Base-by-base conservation (phyloP, 2,113 vertebrate species). In the Oryzias curvinotus region DNA sequence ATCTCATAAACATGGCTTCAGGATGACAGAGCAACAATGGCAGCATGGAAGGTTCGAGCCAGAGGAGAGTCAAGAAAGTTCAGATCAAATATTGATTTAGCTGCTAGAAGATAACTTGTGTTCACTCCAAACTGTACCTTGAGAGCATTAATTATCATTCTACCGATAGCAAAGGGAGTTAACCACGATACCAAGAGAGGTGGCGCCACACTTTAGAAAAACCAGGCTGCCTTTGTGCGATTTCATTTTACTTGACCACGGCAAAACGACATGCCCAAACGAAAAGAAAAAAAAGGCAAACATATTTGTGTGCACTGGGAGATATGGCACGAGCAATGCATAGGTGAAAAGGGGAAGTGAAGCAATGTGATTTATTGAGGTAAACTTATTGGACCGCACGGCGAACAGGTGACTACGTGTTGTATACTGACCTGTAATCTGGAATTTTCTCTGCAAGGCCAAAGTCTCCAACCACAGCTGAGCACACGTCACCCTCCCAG, bases 361-460 rank as follows among this genome's bases (percentile, higher is more conserved):
- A 70, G 62, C 71, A 73, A 59, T 59, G 55, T 13, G 17, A 57
- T 80, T 69, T 64, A 83, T 68, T 53, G 75, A 75, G 65, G 5
- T 4, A 0, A 5, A 53, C 67, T 78, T 63, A 84, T 84, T 77
- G 81, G 70, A 82, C 81, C 79, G 2, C 26, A 21, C 3, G 12
- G 58, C 45, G 44, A 67, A 65, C 46, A 26, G 57, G 23, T 41
- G 53, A 36, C 41, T 55, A 16, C 7, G 15, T 7, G 36, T 41
- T 66, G 67, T 46, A 1, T 18, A 66, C 63, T n/a, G 41, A 96
- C 94, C 95, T 96, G 90, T 94, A 96, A 56, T 93, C 94, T 19
- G 97, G 97, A 62, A 98, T 99, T 89, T 97, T 98, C 87, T 98
- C 97, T 0, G 97, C 96, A 87, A 99, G 91, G 54, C 96, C 96